Percentiles rank a stretch among this genome's conserved stretches.
phyloP scores from a whole-genome alignment of 1,140 invertebrate species.

The Medauroidea extradentata region DNA sequence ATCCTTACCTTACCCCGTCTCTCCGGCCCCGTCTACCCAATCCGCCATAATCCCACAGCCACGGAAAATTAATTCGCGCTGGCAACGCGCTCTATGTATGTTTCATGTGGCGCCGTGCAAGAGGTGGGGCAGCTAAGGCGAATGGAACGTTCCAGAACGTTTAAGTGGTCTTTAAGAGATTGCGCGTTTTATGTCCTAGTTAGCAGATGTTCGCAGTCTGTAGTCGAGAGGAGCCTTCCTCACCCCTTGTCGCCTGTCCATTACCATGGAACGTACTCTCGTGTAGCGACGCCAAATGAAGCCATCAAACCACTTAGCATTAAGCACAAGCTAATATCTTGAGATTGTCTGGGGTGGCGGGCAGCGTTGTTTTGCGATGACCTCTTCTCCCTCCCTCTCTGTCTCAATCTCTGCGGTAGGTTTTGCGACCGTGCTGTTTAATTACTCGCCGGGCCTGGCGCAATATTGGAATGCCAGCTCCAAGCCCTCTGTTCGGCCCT shows the following conservation, averaged over 20 bases:
- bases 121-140: constrained; percentile 12
- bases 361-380: background rate
- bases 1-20: background rate
- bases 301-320: constrained; percentile 17
- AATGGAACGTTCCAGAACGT: constrained; percentile 15
- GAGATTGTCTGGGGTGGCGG: constrained; percentile 1
- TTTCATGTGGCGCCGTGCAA: constrained; percentile 6
- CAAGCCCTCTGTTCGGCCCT: too few species aligned
- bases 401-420: too few species aligned
- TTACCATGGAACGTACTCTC: background rate
- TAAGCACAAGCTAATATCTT: constrained; percentile 15
- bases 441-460: too few species aligned
- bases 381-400: too few species aligned
- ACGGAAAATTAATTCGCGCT: constrained; percentile 19
- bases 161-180: constrained; percentile 22
- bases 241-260: background rate
- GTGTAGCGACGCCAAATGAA: background rate
- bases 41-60: constrained; percentile 18
- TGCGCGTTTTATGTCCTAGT: constrained; percentile 19
- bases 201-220: constrained; percentile 19
- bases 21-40: background rate
- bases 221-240: too few species aligned
- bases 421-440: too few species aligned
- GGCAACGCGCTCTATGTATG: constrained; percentile 15
- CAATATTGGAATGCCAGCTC: too few species aligned